Conservation (phyloP, 2,113 vertebrate genomes). For the Prolemur simus region DNA sequence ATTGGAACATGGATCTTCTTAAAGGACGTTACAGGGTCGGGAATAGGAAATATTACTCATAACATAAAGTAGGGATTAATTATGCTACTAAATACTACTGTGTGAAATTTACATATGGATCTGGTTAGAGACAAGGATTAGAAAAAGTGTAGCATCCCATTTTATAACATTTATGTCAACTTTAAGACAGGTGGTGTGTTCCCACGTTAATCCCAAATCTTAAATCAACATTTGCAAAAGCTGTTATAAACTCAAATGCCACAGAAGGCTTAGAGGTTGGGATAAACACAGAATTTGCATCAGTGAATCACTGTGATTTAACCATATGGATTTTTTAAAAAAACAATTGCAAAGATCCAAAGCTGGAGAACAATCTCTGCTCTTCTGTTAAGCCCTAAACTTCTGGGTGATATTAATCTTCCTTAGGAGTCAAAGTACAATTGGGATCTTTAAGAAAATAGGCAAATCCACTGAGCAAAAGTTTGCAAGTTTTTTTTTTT, state of each 20-base stretch:
- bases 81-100: slow-evolving; percentile 91
- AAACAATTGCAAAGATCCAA: slow-evolving; percentile 38
- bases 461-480: slow-evolving; percentile 12
- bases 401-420: slow-evolving; percentile 56
- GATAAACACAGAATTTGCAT: slow-evolving; percentile 63
- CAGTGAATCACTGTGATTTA: slow-evolving; percentile 60
- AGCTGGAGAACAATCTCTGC: slow-evolving; percentile 26
- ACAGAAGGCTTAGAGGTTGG: slow-evolving; percentile 72
- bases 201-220: slow-evolving; percentile 72
- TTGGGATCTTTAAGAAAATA: slow-evolving; percentile 38
- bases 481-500: neutral
- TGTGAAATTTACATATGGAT: slow-evolving; percentile 91
- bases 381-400: slow-evolving; percentile 35
- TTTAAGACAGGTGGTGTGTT: slow-evolving; percentile 80
- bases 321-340: neutral
- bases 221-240: slow-evolving; percentile 81
- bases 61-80: slow-evolving; percentile 92
- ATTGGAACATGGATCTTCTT: slow-evolving; percentile 94
- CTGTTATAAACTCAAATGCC: slow-evolving; percentile 71
- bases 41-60: slow-evolving; percentile 92
- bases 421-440: neutral
- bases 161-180: slow-evolving; percentile 83
- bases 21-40: slow-evolving; percentile 92
- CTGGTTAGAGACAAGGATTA: slow-evolving; percentile 88
- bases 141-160: slow-evolving; percentile 84